Evolutionary conservation across 1,140 invertebrate species (phyloP), one percentile per base, ranked within the genome.

Genomic region (Drosophila jambulina): DNA sequence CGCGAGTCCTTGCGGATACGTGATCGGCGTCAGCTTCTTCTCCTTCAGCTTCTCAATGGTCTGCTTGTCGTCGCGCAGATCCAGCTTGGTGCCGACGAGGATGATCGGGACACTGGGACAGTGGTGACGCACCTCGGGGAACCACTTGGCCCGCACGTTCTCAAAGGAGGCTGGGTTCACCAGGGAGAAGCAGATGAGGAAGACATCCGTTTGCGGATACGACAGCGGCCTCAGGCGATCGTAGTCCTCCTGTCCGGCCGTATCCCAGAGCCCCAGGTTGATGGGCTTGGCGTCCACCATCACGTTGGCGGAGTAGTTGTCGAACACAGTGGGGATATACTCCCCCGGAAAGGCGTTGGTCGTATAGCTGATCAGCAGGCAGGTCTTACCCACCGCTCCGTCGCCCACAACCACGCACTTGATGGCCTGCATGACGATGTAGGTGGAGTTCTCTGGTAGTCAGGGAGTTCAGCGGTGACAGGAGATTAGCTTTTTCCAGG

Each of bases 121-220:
- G 90, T 98, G 97, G 94, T 98, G 97, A 93, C 97, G 94, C 38
- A 98, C 97, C 93, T 98, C 97, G 13, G 97, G 97, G 93, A 97
- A 98, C 97, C 97, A 98, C 95, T 99, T 99, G 67, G 98, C 98
- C 85, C 98, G 95, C 40, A 99, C 98, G 93, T 99, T 99, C 94
- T 99, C 99, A 94, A 99, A 99, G 75, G 98, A 99, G 15, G 98
- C 98, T 49, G 99, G 99, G 94, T 99, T 99, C 7, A 99, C 98
- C 75, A 99, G 94, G 12, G 98, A 99, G 93, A 99, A 99, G 93
- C 98, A 99, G 93, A 99, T 98, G 59, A 99, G 95, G 93, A 99
- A 99, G 17, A 99, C 98, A 93, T 99, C 98, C 49, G 98, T 99
- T 93, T 99, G 98, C 69, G 98, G 98, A 94, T 99, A 99, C 17